Conservation (phyloP, 2,797 vertebrate genomes). For the Macroramphosus scolopax region DNA sequence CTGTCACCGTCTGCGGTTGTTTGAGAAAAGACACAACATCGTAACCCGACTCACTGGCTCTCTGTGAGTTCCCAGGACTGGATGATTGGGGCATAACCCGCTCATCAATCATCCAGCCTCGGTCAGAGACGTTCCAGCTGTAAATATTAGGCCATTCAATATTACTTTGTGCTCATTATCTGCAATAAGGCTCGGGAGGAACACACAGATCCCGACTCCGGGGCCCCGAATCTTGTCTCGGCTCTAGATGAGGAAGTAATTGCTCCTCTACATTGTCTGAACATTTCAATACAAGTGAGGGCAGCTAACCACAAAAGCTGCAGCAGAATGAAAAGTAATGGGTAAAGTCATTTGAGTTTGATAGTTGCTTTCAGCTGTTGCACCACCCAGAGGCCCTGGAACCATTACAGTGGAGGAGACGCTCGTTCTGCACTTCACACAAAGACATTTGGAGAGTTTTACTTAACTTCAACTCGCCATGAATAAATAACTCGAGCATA, state of each 20-base stretch:
- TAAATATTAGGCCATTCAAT: conserved; percentile 54
- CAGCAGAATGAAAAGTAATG: conserved; percentile 37
- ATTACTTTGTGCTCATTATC: conserved; percentile 63
- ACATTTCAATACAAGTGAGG: conserved; percentile 34
- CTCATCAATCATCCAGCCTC: conserved; percentile 60
- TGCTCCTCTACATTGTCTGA: conserved; percentile 46
- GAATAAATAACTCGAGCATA: background rate
- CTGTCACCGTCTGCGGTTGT: conserved; percentile 20
- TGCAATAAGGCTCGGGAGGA: conserved; percentile 59
- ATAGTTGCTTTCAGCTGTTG: conserved; percentile 55
- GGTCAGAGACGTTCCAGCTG: conserved; percentile 52
- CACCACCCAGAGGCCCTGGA: conserved; percentile 11
- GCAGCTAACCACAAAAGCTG: conserved; percentile 31
- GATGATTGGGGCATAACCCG: conserved; percentile 41
- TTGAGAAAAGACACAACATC: conserved; percentile 43
- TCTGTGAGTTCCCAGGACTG: conserved; percentile 5
- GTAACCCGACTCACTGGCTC: conserved; percentile 29
- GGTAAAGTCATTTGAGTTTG: conserved; percentile 34
- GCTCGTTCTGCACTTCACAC: background rate
- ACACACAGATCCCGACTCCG: conserved; percentile 47
- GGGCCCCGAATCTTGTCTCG: conserved; percentile 36
- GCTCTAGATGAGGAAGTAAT: conserved; percentile 55
- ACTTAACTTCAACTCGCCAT: background rate
- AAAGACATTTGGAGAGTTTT: too few species aligned
- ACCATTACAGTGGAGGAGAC: conserved; percentile 1